phyloP scores from a whole-genome alignment of 2,888 invertebrate species.

The Dinocampus coccinellae region DNA sequence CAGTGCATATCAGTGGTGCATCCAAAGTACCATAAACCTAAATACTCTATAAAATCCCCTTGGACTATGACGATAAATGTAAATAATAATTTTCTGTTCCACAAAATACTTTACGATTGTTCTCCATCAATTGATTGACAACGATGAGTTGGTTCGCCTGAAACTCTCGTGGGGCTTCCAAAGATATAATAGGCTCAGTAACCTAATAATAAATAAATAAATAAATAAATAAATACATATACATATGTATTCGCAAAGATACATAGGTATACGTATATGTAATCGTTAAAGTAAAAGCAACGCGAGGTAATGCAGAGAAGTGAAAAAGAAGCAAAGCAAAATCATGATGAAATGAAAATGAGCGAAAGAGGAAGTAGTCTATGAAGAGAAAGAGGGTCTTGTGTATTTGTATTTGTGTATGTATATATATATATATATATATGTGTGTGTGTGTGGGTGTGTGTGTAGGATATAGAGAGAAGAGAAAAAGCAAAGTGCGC shows the following conservation, averaged over 20 bases:
- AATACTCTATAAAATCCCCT: too few relatives aligned
- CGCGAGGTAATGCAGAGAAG: conserved; percentile 3
- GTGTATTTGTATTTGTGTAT: neutral
- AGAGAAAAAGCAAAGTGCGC: conserved; percentile 18
- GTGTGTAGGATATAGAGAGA: neutral
- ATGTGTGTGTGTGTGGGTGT: neutral
- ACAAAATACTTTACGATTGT: too few relatives aligned
- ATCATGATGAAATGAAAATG: conserved; percentile 32
- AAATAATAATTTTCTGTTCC: too few relatives aligned
- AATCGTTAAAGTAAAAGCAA: too few relatives aligned
- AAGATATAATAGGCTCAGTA: conserved; percentile 9
- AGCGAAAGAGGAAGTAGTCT: neutral
- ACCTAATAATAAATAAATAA: conserved; percentile 40
- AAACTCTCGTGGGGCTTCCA: conserved; percentile 5
- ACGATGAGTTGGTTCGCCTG: neutral
- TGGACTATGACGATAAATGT: too few relatives aligned
- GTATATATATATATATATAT: neutral
- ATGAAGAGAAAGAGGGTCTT: neutral
- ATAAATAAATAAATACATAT: neutral
- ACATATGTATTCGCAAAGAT: neutral
- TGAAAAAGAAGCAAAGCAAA: conserved; percentile 15
- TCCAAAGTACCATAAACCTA: too few relatives aligned
- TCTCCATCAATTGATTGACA: conserved; percentile 23
- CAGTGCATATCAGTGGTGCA: too few relatives aligned
- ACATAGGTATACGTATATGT: too few relatives aligned